phyloP scores from a whole-genome alignment of 2,888 invertebrate genomes.

The Tetranychus piercei region DNA sequence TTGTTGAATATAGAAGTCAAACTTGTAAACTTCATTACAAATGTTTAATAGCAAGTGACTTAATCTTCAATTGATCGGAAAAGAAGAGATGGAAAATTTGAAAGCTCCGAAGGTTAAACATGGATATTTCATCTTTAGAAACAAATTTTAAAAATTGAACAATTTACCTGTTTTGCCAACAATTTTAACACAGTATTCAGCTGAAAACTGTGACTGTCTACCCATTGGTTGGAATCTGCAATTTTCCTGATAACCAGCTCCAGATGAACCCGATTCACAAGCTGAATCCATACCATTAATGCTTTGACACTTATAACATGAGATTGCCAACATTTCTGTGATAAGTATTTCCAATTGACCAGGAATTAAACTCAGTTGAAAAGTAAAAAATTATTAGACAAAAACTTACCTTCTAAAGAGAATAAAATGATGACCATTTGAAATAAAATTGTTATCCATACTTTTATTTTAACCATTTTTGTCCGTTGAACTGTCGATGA shows the following conservation, averaged over 20 bases:
- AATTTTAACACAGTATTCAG: conserved; percentile 6
- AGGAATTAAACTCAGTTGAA: neutral
- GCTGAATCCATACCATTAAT: neutral
- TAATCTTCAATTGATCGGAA: neutral
- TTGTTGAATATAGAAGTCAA: too few species aligned
- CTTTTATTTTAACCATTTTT: neutral
- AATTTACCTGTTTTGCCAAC: neutral
- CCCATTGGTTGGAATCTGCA: conserved; percentile 1
- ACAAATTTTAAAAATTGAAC: neutral
- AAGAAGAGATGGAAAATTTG: too few species aligned
- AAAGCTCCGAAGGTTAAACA: too few species aligned
- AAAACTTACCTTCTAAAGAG: neutral
- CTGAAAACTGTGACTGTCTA: neutral
- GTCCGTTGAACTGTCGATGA: neutral
- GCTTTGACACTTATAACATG: conserved; percentile 2
- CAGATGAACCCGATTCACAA: neutral
- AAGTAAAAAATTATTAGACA: neutral
- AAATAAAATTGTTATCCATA: neutral
- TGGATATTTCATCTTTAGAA: too few species aligned
- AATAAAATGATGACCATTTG: neutral
- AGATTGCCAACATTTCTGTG: neutral
- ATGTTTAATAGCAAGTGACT: neutral
- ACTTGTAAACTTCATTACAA: neutral
- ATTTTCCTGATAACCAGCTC: neutral
- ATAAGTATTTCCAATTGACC: neutral